Conservation (phyloP, 2,797 vertebrate species). For the Lutra lutra region DNA sequence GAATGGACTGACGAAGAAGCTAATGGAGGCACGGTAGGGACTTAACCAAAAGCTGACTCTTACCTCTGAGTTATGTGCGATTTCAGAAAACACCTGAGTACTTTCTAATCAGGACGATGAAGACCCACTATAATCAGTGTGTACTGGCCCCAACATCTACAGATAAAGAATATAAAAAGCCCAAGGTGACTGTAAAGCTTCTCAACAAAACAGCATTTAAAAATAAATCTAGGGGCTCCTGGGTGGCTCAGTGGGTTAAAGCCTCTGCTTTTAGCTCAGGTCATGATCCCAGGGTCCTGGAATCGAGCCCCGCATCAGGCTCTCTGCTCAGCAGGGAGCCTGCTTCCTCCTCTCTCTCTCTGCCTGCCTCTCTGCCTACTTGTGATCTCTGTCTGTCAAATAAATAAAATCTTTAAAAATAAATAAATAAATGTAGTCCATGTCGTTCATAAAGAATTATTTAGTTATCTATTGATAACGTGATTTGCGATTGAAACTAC, state of each 20-base stretch:
- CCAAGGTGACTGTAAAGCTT: neutral
- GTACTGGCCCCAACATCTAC: neutral
- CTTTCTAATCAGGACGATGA: neutral
- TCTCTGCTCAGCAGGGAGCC: no score
- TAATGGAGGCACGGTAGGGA: neutral
- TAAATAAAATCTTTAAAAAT: no score
- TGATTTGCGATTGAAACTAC: neutral
- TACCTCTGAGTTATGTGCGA: neutral
- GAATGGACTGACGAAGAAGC: neutral
- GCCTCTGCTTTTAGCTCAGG: no score
- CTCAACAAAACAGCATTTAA: constrained; percentile 40
- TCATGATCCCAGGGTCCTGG: no score
- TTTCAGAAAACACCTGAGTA: neutral
- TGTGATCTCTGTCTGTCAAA: no score
- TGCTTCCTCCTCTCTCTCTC: no score
- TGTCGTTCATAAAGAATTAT: neutral
- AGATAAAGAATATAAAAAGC: neutral
- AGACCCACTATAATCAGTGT: neutral
- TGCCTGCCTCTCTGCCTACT: no score
- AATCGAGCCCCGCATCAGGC: no score
- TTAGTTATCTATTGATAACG: neutral
- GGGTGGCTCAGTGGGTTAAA: no score
- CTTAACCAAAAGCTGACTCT: neutral
- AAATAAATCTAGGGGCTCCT: neutral
- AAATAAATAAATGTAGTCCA: neutral